Base-by-base conservation (phyloP, 2,797 vertebrate genomes). In the Simalia tracyae region DNA sequence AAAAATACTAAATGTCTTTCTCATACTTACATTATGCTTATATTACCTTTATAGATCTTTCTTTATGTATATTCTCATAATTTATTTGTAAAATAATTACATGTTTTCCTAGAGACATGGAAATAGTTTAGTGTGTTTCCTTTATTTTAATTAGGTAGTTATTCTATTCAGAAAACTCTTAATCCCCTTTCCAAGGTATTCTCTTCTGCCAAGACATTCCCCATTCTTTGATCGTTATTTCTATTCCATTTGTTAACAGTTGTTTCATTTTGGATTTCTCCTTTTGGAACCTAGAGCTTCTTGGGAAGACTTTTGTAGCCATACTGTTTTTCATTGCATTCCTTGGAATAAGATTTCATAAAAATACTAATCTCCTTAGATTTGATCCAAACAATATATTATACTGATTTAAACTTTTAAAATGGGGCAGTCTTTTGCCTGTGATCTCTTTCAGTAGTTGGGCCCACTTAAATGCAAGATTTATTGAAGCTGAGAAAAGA, bases 331-430 rank as follows among this genome's bases (percentile, higher is more conserved):
- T 8, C 6, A 4, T 76, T 86, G n/a, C 12, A 64, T 63, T 88
- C n/a, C 14, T 14, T 89, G 2, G 28, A 56, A 87, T 81, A 31
- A 60, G 24, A 81, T 31, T 28, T 56, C 9, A 26, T 81, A 86
- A 86, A 85, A 64, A 54, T 22, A 36, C 15, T n/a, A n/a, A 88
- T 14, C 19, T 84, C 7, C 31, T 2, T 36, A 28, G 19, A 46
- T 17, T 87, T 76, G 89, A 50, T 42, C 17, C 89, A 10, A 56
- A 61, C 3, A 86, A 9, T 90, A 26, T 31, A 1, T 8, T 88
- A 54, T 72, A 68, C 60, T n/a, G 24, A 1, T 94, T 94, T 84
- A 94, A 89, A 68, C 15, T 61, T 9, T 66, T 76, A 15, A 72
- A 22, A 1, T 14, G 14, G 56, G 10, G 42, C n/a, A 76, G 42